Evolutionary conservation across 92 coral and sea anemone genomes (phyloP), one percentile per base, ranked within the genome.

Genomic region (Pocillopora grandis): DNA sequence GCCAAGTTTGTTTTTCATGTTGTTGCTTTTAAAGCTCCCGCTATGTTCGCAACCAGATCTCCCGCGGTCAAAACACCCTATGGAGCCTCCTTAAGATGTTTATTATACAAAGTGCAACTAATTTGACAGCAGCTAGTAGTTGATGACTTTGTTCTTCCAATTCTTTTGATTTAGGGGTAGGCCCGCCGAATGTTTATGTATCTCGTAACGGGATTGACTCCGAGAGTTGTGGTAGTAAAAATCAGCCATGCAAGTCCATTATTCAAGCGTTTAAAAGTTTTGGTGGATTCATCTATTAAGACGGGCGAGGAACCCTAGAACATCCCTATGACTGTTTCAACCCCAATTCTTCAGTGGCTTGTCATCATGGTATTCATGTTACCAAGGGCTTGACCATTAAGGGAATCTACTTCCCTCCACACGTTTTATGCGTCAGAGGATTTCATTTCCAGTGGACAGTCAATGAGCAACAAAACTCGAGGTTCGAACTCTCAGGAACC

Each of bases 401-500:
- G 14, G 20, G 80, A 7, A 8, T 2, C 57, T 58, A 15, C 31
- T 19, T 12, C 19, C 3, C 20, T 14, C 67, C 80, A 21, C 37
- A 56, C 10, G 80, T 80, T 56, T 27, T 11, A 23, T 68, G 84
- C 21, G 10, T 19, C 5, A 66, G 8, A 55, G 84, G 75, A 42
- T 9, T 79, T 21, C n/a, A 64, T 18, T 79, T 79, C 57, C 31
- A 68, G 55, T 66, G 55, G 17, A 15, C 65, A 0, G 8, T 2
- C 23, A 31, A 20, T 7, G 57, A 13, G 18, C 63, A 37, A 55
- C 55, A 27, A 17, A 11, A 13, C 33, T 16, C 20, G 16, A 3
- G 37, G 74, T 66, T 66, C 13, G 20, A 66, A 18, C 17, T 79
- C 3, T 66, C 84, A 49, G 84, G 75, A 66, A 79, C 13, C 20